A percentile compares a stretch with the other conserved stretches of the same genome.
phyloP scores from a whole-genome alignment of 1,140 invertebrate species.

The Aphaenogaster rudis region DNA sequence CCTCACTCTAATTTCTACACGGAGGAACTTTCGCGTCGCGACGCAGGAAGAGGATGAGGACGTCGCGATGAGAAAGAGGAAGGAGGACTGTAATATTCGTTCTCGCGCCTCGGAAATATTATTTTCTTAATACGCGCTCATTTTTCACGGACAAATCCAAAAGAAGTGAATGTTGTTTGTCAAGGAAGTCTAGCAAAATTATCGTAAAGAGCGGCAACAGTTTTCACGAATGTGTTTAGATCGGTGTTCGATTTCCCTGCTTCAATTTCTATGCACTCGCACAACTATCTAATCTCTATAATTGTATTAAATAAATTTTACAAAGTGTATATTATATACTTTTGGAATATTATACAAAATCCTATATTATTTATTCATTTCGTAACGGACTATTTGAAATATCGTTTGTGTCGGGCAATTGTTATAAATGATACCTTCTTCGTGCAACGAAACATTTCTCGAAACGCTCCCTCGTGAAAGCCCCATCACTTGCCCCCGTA shows the following conservation, averaged over 20 bases:
- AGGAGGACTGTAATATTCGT: conserved; percentile 10
- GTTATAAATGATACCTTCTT: not conserved
- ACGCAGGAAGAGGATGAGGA: conserved; percentile 28
- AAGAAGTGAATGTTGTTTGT: not conserved
- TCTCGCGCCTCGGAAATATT: conserved; percentile 41
- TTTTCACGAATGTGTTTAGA: not conserved
- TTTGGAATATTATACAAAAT: not conserved
- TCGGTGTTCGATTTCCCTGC: not conserved
- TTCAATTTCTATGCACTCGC: not conserved
- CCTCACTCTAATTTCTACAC: conserved; percentile 71
- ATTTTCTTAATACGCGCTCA: conserved; percentile 25
- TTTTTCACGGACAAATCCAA: not conserved
- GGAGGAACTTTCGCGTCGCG: conserved; percentile 61
- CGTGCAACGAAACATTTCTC: not conserved
- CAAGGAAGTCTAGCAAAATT: not conserved
- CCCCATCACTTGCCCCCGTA: not conserved
- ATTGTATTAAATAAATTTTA: not conserved
- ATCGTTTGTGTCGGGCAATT: not conserved
- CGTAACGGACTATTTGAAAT: not conserved
- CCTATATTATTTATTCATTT: not conserved
- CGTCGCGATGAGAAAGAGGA: conserved; percentile 11
- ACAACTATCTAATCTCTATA: not conserved
- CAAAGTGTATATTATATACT: not conserved
- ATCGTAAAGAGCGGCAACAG: not conserved
- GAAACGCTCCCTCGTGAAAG: conserved; percentile 14